Evolutionary conservation across 2,113 vertebrate genomes (phyloP), one percentile per base, ranked within the genome.

Genomic region (Ellobius talpinus): DNA sequence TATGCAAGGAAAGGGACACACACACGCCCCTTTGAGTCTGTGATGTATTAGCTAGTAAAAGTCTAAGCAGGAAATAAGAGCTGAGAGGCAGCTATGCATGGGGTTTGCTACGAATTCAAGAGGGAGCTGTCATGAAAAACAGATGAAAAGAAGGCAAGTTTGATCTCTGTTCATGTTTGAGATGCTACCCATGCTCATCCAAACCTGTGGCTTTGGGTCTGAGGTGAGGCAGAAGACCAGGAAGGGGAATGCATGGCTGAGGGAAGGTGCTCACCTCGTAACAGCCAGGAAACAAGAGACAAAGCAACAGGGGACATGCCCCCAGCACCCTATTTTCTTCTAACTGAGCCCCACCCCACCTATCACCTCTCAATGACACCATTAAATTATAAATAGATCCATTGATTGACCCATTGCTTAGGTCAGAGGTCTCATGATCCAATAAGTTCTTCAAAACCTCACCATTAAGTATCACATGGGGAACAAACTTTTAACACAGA

Each of bases 271-370:
- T 65, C 31, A 29, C 13, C 42, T 65, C 74, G 19, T 7, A 21
- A 24, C 21, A 77, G 88, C 42, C 45, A 31, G 61, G 45, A 68
- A 13, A 45, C 73, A 78, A 26, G 73, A 65, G 19, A 66, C 13
- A 45, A 19, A n/a, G 73, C 16, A 61, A 8, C 61, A 12, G 24
- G 14, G 23, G 61, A 47, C 14, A 5, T 47, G 21, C 13, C 17
- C 24, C 55, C 26, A 8, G 19, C 5, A 1, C 36, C 39, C 11
- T 47, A 45, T 1, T 47, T 23, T 17, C 31, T 16, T 36, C 52
- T n/a, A 47, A 0, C 1, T 58, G 61, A 11, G 8, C 19, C 8
- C 39, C 6, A n/a, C 29, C 17, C 3, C 2, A 84, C n/a, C 39
- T 1, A 39, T 36, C 21, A 29, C 23, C 42, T n/a, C 36, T n/a